These are phyloP conservation scores for Conops quadrifasciatus DNA, from an alignment of 2,888 invertebrate species.

Conservation along the genomic window DNA sequence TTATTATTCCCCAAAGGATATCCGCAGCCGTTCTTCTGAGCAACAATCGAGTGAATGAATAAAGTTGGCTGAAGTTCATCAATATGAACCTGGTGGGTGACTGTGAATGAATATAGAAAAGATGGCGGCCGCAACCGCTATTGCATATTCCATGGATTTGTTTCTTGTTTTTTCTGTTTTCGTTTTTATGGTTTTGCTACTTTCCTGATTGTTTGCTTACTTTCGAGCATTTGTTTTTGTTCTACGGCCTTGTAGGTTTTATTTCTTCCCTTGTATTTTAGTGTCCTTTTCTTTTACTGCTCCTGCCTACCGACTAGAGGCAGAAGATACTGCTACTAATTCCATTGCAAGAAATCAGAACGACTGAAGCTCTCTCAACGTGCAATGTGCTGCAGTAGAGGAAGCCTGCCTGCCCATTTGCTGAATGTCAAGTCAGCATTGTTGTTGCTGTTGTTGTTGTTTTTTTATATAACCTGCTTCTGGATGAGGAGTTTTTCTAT, in stretches of 20 bases:
- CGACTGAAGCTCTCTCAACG: not conserved
- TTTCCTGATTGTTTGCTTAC: not conserved
- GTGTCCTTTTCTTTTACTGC: conserved; percentile 3
- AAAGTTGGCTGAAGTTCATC: conserved; percentile 13
- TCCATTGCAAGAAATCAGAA: conserved; percentile 3
- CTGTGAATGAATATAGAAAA: not conserved
- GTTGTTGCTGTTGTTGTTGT: not conserved
- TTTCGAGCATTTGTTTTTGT: not conserved
- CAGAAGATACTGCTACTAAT: conserved; percentile 9
- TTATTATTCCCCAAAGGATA: conserved; percentile 17
- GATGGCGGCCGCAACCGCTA: not conserved
- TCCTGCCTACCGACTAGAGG: too few relatives aligned
- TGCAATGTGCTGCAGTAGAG: conserved; percentile 3
- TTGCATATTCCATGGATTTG: too few relatives aligned
- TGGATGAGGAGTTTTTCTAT: conserved; percentile 11
- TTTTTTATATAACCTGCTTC: not conserved
- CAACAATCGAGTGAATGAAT: conserved; percentile 25
- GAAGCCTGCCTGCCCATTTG: not conserved
- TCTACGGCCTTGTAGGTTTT: not conserved
- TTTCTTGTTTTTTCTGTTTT: not conserved
- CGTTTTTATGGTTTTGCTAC: not conserved
- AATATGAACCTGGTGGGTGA: conserved; percentile 4
- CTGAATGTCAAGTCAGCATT: not conserved
- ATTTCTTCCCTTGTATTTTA: conserved; percentile 7
- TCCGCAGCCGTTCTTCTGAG: not conserved